Evolutionary conservation across 53 echinoderm and acorn worm genomes (phyloP), one percentile per base, ranked within the genome.

Genomic region (Astropecten irregularis): DNA sequence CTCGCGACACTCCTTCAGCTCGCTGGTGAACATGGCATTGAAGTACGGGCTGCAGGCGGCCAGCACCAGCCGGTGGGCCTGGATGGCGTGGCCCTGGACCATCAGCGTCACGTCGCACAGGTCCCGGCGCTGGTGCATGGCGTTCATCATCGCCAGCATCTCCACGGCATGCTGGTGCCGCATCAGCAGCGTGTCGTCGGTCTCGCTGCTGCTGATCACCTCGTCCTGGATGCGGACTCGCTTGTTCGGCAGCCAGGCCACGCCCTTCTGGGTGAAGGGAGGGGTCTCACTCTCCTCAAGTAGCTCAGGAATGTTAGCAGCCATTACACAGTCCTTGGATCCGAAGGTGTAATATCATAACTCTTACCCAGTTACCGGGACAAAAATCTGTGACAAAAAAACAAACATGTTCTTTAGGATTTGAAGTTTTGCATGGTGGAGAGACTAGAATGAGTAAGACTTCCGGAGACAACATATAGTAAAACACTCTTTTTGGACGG

Each of bases 21-120:
- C 79, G 63, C 99, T 92, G 4, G 99, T 95, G 74, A 99, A 99
- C 99, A 99, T 99, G 55, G 99, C 99, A 68, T 92, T 92, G 73
- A 99, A 99, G 77, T 99, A 99, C 0, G 95, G 95, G 23, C 94
- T 95, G 29, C 90, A 99, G 2, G 99, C 94, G 2, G 99, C 90
- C 3, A 99, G 84, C 32, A 99, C 95, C 59, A 99, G 50, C 0
- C 95, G 77, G 57, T 99, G 99, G 16, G 99, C 94, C 10, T 52
- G 94, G 40, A 99, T 92, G 7, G 40, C 61, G 26, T 84, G 81
- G 28, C 89, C 94, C 28, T 88, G 82, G 9, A 94, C 94, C 64
- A 85, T 27, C 32, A 99, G 89, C 8, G 86, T 73, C 28, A 99
- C 92, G 57, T 99, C 99, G 69, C 99, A 99, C 27, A 99, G 94